Percentiles rank a stretch among this genome's conserved stretches.
Evolutionary conservation across 1,140 invertebrate genomes (phyloP).

Genomic region (Contarinia nasturtii): DNA sequence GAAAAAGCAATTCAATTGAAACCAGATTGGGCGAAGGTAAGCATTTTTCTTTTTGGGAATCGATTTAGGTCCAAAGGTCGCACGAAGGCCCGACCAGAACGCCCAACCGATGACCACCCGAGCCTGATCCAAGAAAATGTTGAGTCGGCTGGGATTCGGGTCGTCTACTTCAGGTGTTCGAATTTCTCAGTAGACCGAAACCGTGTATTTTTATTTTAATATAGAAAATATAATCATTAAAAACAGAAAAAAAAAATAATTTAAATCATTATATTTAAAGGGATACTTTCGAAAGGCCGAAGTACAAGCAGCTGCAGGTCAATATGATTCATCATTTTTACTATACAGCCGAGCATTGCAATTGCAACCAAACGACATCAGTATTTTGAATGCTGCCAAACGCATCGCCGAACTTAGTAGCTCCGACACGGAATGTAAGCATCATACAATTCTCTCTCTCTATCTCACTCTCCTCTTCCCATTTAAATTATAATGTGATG

Average conservation of each 20-base stretch:
- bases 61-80: too few species aligned
- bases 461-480: too few species aligned
- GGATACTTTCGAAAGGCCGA: slow-evolving; percentile 64
- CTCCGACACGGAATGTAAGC: slow-evolving; percentile 30
- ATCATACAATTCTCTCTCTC: not conserved
- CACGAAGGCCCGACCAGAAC: too few species aligned
- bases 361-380: slow-evolving; percentile 46
- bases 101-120: too few species aligned
- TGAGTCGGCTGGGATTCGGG: not conserved
- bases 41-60: too few species aligned
- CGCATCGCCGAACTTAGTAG: slow-evolving; percentile 36
- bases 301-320: slow-evolving; percentile 47
- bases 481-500: too few species aligned
- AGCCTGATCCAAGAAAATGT: not conserved
- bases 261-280: too few species aligned
- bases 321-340: slow-evolving; percentile 45
- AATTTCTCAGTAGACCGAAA: too few species aligned
- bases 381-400: slow-evolving; percentile 40
- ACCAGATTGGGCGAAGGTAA: slow-evolving; percentile 63
- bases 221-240: too few species aligned
- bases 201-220: too few species aligned
- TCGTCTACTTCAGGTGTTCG: too few species aligned
- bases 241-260: too few species aligned
- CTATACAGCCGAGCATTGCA: slow-evolving; percentile 48
- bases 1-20: slow-evolving; percentile 50